Conservation (phyloP, 1,140 invertebrate species). For the Penaeus japonicus region DNA sequence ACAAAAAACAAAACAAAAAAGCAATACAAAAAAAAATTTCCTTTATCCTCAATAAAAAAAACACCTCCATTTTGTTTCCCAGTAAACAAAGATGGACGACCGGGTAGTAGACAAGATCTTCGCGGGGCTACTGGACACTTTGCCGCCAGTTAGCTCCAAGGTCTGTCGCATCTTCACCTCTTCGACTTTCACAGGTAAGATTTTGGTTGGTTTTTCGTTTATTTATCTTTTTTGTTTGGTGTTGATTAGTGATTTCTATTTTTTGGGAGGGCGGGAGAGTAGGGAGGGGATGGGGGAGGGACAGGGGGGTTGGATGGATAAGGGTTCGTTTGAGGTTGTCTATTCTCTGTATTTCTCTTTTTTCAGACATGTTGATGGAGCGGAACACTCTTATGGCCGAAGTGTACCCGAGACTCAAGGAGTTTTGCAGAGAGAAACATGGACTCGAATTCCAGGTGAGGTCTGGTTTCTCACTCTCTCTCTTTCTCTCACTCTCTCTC, state of each 20-base stretch:
- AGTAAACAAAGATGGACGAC: constrained; percentile 78
- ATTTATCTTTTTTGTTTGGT: not conserved
- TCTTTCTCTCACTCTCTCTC: too few species aligned
- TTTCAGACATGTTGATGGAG: constrained; percentile 93
- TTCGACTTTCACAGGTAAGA: constrained; percentile 95
- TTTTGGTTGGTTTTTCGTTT: not conserved
- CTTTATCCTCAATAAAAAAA: too few species aligned
- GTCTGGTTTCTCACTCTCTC: not conserved
- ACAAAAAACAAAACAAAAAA: too few species aligned
- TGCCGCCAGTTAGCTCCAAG: constrained; percentile 96
- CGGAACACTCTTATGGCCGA: constrained; percentile 98
- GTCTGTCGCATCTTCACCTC: constrained; percentile 98
- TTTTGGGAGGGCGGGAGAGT: too few species aligned
- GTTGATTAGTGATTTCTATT: too few species aligned
- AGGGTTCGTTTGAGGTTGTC: too few species aligned
- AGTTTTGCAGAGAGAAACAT: constrained; percentile 96
- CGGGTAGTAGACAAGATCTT: constrained; percentile 90
- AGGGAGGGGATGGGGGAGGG: not conserved
- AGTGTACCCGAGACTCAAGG: constrained; percentile 96
- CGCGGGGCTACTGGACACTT: constrained; percentile 82
- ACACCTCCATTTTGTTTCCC: too few species aligned
- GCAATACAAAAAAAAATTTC: too few species aligned
- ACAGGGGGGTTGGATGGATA: not conserved
- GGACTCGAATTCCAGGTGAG: constrained; percentile 97
- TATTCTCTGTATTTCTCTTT: not conserved